Conservation (phyloP, 2,113 vertebrate genomes). For the Odocoileus hemionus region DNA sequence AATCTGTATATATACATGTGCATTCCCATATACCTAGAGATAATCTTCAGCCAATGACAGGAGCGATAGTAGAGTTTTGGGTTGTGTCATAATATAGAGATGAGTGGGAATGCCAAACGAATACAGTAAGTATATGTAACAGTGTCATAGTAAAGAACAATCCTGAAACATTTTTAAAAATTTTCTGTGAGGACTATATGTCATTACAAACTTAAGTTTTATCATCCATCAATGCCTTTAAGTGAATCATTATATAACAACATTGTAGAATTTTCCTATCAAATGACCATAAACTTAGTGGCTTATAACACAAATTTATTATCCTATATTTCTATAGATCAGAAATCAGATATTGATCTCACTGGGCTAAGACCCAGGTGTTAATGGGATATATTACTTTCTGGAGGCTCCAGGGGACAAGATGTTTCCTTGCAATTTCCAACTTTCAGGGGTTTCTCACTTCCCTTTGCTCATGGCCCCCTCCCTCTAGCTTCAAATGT, state of each 20-base stretch:
- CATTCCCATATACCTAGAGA: conserved; percentile 29
- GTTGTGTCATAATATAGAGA: conserved; percentile 61
- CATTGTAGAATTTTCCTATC: neutral
- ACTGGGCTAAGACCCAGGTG: neutral
- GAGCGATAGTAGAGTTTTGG: neutral
- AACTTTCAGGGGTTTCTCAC: neutral
- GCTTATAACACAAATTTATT: neutral
- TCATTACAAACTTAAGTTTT: neutral
- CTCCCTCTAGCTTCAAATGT: neutral
- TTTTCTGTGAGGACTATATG: neutral
- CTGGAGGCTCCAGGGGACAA: neutral
- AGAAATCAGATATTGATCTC: neutral
- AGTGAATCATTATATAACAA: neutral
- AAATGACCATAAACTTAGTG: neutral
- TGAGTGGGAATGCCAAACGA: conserved; percentile 59
- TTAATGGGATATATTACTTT: neutral
- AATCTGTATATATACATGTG: conserved; percentile 42
- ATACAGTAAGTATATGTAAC: conserved; percentile 35
- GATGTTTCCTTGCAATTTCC: neutral
- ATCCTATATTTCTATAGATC: neutral
- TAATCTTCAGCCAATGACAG: conserved; percentile 50
- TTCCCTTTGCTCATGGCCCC: neutral
- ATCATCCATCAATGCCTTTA: neutral
- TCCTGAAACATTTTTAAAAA: neutral
- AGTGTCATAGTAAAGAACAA: neutral